Evolutionary conservation across 2,113 vertebrate genomes (phyloP).

Genomic region (Microtus montanus): DNA sequence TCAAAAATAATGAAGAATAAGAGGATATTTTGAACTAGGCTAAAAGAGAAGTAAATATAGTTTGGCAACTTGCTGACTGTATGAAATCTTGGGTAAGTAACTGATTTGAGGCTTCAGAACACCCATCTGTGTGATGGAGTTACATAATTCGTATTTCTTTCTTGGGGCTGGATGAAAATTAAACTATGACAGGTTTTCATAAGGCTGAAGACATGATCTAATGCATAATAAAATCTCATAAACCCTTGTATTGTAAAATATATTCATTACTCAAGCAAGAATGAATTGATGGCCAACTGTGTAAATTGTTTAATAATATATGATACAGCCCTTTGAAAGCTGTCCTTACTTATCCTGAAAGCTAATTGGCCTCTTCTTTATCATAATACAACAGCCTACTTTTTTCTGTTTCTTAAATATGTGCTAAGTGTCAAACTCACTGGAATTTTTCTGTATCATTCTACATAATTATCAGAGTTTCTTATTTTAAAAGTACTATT

Average conservation of each 20-base stretch:
- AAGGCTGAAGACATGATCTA: not conserved
- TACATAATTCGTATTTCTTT: not conserved
- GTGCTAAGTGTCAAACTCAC: not conserved
- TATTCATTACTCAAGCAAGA: not conserved
- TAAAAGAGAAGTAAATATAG: not conserved
- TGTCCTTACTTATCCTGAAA: not conserved
- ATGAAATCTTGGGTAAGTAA: not conserved
- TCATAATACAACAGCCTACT: not conserved
- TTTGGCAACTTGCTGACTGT: not conserved
- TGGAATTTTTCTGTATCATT: not conserved
- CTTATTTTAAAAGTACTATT: not conserved
- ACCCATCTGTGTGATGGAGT: not conserved
- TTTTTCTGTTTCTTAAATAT: slow-evolving; percentile 11
- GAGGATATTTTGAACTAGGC: not conserved
- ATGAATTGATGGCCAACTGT: not conserved
- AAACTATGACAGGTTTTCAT: not conserved
- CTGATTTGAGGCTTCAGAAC: not conserved
- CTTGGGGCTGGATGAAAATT: not conserved
- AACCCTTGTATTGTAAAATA: slow-evolving; percentile 5
- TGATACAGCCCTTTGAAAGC: not conserved
- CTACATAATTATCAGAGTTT: not conserved
- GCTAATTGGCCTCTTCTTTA: not conserved
- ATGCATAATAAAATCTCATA: not conserved
- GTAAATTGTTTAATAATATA: not conserved
- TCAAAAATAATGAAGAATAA: not conserved